Evolutionary conservation across 1,140 invertebrate genomes (phyloP), one percentile per base, ranked within the genome.

Genomic region (Rhizoglyphus robini): DNA sequence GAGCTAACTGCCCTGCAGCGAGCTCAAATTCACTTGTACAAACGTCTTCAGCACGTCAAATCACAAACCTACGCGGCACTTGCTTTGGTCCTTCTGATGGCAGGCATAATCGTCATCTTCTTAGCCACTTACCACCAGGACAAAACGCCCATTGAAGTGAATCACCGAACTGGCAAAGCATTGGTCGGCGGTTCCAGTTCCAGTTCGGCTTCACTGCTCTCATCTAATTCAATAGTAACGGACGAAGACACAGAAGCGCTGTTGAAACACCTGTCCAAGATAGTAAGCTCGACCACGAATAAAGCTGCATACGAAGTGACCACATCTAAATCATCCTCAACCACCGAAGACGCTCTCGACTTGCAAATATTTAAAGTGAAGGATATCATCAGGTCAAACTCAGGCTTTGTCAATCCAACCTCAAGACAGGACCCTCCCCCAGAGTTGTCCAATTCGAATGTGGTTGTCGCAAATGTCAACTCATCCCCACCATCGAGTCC

Each of bases 101-200:
- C 31, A 11, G 51, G 51, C 23, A 11, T 54, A 15, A 25, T 54
- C 51, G 23, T 54, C 51, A 27, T 54, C 8, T 54, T 54, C 20
- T 23, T 54, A 11, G 51, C 20, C 51, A 32, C 51, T 23, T 54
- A 54, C 20, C 51, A 54, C 8, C 20, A 8, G 23, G 51, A 32
- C 51, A 25, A 54, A 25, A 11, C 51, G 23, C 8, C 15, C 8
- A 32, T 23, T 8, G 51, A 25, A 32, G 20, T 54, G 51, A 54
- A 23, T 32, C 51, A 54, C 20, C 51, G 51, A 54, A 54, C 51
- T 32, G 51, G 51, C 15, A 54, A 54, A 32, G 51, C 51, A 32
- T 32, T 54, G 23, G 51, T 20, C 8, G 20, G 51, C 15, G 20
- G 51, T 27, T 41, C 36, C 36, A 32, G 51, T 27, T 15, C 15